These are phyloP conservation scores for Heliconius nattereri DNA, from an alignment of 1,140 invertebrate species.

Conservation along the genomic window DNA sequence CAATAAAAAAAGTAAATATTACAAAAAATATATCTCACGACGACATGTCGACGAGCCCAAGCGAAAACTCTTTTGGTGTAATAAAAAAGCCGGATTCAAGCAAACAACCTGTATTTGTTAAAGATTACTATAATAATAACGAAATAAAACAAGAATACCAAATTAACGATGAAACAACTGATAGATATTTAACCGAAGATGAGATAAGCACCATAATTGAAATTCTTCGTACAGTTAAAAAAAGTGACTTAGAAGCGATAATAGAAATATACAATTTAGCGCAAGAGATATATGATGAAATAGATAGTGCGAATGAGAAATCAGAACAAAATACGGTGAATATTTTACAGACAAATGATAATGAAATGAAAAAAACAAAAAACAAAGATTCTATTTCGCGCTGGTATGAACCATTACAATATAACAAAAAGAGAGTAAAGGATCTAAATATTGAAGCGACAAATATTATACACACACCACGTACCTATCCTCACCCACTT, in stretches of 20 bases:
- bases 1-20: constrained; percentile 55
- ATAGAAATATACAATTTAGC: constrained; percentile 73
- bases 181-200: constrained; percentile 63
- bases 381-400: constrained; percentile 47
- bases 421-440: constrained; percentile 35
- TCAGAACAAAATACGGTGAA: constrained; percentile 41
- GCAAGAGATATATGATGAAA: constrained; percentile 70
- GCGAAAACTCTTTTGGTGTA: constrained; percentile 33
- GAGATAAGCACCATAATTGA: constrained; percentile 67
- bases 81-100: constrained; percentile 26
- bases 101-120: constrained; percentile 40
- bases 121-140: constrained; percentile 34
- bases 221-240: constrained; percentile 65
- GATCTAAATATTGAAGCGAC: constrained; percentile 43
- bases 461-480: constrained; percentile 24
- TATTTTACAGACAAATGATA: constrained; percentile 29
- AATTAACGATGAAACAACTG: constrained; percentile 34
- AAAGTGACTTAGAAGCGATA: constrained; percentile 73
- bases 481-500: constrained; percentile 32
- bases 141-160: constrained; percentile 31
- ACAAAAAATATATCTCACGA: constrained; percentile 34
- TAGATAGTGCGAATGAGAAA: constrained; percentile 50
- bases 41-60: constrained; percentile 49
- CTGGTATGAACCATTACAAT: constrained; percentile 60
- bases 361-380: constrained; percentile 32